phyloP scores from a whole-genome alignment of 2,888 invertebrate species.

The Scrobipalpa costella region DNA sequence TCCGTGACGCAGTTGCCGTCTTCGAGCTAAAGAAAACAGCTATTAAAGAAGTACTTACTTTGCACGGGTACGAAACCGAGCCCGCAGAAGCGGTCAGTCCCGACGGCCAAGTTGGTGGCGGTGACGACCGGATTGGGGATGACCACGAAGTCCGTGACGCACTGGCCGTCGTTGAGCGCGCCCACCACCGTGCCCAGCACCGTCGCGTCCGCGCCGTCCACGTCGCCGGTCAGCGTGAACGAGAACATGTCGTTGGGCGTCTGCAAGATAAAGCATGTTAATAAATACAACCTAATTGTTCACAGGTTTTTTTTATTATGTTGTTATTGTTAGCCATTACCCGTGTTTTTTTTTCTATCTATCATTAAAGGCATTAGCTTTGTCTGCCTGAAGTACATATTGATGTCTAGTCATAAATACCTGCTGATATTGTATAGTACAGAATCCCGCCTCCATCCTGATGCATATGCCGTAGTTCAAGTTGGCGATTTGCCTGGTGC shows the following conservation, averaged over 20 bases:
- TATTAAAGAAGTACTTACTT: slow-evolving; percentile 10
- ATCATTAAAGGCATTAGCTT: no score
- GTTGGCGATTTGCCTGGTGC: slow-evolving; percentile 87
- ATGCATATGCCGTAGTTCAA: slow-evolving; percentile 90
- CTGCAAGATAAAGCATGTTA: slow-evolving; percentile 39
- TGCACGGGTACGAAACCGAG: slow-evolving; percentile 84
- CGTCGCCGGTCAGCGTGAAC: slow-evolving; percentile 87
- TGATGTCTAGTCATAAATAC: slow-evolving; percentile 42
- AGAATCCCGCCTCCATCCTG: slow-evolving; percentile 86
- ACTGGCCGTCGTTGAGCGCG: slow-evolving; percentile 81
- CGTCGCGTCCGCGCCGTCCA: slow-evolving; percentile 82
- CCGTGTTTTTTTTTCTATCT: no score
- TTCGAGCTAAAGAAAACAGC: no score
- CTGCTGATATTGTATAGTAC: slow-evolving; percentile 86
- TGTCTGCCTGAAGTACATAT: no score
- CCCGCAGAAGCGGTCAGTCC: slow-evolving; percentile 88
- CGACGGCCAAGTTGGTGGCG: slow-evolving; percentile 63
- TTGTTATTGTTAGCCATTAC: no score
- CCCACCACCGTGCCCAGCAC: slow-evolving; percentile 81
- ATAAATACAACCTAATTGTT: no score
- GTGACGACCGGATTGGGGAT: slow-evolving; percentile 84
- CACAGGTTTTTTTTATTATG: no score
- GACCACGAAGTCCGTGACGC: slow-evolving; percentile 87
- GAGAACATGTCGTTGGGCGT: slow-evolving; percentile 77
- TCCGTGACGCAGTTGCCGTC: no score